A percentile compares a stretch with the other conserved stretches of the same genome.
Evolutionary conservation across 2,113 vertebrate species (phyloP).

Genomic region (Hystrix cristata): DNA sequence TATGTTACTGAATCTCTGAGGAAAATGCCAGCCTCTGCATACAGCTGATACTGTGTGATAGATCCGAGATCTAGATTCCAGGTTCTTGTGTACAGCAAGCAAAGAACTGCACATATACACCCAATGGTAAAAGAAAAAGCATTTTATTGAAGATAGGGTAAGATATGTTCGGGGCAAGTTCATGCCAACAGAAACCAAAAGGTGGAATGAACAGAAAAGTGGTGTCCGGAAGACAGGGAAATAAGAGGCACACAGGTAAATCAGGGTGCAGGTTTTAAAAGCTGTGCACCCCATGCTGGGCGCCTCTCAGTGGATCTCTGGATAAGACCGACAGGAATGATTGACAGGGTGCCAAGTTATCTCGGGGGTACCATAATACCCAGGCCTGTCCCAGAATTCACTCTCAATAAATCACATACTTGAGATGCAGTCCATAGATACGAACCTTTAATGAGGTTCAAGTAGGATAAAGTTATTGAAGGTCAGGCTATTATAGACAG

Average conservation of each 20-base stretch:
- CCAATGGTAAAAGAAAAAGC: neutral
- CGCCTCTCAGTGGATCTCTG: neutral
- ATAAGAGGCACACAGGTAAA: neutral
- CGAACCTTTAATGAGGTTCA: neutral
- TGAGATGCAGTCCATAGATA: neutral
- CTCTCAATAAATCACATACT: neutral
- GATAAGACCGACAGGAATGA: neutral
- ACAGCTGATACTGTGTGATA: neutral
- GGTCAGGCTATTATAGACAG: no score
- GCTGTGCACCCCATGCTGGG: neutral
- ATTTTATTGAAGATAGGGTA: neutral
- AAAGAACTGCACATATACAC: neutral
- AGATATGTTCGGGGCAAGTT: neutral
- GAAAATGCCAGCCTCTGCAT: conserved; percentile 13
- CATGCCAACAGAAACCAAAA: neutral
- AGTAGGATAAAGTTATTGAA: neutral
- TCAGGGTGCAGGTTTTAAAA: neutral
- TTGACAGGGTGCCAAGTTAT: no score
- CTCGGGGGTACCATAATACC: neutral
- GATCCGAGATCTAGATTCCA: neutral
- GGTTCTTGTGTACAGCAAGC: neutral
- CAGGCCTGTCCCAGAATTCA: neutral
- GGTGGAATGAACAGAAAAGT: neutral
- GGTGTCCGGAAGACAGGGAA: neutral
- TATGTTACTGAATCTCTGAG: neutral